These are phyloP conservation scores for Lacerta agilis DNA, from an alignment of 2,797 vertebrate genomes.

Conservation along the genomic window DNA sequence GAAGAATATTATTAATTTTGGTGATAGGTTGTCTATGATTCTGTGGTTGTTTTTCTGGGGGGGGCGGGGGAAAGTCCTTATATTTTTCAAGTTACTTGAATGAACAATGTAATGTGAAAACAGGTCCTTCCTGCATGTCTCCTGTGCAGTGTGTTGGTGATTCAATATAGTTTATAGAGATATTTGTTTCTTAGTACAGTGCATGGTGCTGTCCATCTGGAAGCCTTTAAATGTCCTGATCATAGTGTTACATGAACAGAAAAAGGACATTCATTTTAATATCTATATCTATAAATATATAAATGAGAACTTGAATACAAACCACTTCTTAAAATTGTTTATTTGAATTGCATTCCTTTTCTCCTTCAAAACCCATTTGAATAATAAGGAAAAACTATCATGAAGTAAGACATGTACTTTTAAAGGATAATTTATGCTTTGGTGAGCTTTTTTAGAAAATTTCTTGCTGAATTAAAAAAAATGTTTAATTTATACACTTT, in stretches of 20 bases:
- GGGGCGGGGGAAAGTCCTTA: conserved; percentile 63
- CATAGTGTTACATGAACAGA: conserved; percentile 70
- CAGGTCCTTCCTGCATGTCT: conserved; percentile 88
- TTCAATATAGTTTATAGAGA: conserved; percentile 77
- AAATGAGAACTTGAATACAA: conserved; percentile 77
- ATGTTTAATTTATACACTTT: conserved; percentile 80
- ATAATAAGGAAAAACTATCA: conserved; percentile 64
- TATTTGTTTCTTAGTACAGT: conserved; percentile 78
- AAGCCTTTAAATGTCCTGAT: conserved; percentile 77
- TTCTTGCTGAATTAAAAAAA: conserved; percentile 75
- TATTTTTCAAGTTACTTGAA: conserved; percentile 93
- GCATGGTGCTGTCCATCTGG: conserved; percentile 81
- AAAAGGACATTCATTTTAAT: conserved; percentile 70
- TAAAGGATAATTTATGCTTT: conserved; percentile 78
- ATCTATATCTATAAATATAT: conserved; percentile 66
- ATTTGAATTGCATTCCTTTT: conserved; percentile 71
- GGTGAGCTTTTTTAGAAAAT: conserved; percentile 69
- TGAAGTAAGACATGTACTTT: conserved; percentile 67
- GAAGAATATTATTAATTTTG: conserved; percentile 93
- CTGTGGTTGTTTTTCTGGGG: conserved; percentile 84
- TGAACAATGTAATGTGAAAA: conserved; percentile 94
- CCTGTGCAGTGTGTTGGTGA: conserved; percentile 84
- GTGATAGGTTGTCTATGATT: conserved; percentile 88
- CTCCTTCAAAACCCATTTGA: conserved; percentile 70
- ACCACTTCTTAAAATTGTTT: conserved; percentile 72